These are phyloP conservation scores for Lutjanus campechanus DNA, from an alignment of 2,797 vertebrate species.

Conservation along the genomic window DNA sequence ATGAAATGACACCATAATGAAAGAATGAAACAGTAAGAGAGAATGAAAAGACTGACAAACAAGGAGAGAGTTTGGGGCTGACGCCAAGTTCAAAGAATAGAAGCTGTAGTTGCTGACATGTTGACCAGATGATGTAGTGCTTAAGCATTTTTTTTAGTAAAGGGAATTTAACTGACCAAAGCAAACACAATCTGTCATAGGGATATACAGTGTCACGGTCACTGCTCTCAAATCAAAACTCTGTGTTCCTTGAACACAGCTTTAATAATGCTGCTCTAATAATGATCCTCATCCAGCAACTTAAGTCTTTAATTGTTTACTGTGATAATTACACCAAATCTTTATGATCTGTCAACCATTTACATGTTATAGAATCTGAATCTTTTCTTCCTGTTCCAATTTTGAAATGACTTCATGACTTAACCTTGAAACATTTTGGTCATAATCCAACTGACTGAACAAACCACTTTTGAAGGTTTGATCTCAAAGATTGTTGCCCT, in stretches of 20 bases:
- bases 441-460: background rate
- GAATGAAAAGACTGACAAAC: background rate
- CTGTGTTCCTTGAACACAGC: background rate
- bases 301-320: too few relatives aligned
- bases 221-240: constrained; percentile 1
- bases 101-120: background rate
- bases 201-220: background rate
- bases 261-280: too few relatives aligned
- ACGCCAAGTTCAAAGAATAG: background rate
- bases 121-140: background rate
- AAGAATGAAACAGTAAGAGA: background rate
- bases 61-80: background rate
- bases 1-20: background rate
- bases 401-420: too few relatives aligned
- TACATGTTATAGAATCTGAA: too few relatives aligned
- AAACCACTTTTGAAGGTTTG: background rate
- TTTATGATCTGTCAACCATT: too few relatives aligned
- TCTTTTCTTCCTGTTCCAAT: too few relatives aligned
- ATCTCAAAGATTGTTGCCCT: background rate
- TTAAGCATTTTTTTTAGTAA: background rate
- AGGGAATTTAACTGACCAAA: background rate
- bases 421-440: too few relatives aligned
- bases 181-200: background rate
- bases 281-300: too few relatives aligned
- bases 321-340: too few relatives aligned